Conservation (phyloP, 2,888 invertebrate genomes). For the Microctonus aethiopoides region DNA sequence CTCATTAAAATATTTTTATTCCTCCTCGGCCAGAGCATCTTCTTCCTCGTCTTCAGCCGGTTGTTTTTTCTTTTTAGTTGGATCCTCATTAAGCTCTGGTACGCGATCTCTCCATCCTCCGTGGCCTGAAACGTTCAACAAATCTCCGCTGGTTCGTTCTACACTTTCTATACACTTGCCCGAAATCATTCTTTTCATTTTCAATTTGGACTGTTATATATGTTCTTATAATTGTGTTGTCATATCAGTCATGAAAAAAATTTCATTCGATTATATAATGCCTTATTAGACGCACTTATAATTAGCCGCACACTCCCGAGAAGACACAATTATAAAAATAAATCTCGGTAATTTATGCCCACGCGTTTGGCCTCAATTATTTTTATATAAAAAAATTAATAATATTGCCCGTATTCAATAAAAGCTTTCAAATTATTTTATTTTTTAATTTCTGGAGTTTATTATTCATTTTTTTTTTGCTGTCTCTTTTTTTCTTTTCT, state of each 20-base stretch:
- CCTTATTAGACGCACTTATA: slow-evolving; percentile 33
- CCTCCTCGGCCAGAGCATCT: slow-evolving; percentile 54
- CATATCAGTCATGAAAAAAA: slow-evolving; percentile 33
- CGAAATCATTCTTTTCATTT: slow-evolving; percentile 1
- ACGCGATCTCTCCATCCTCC: slow-evolving; percentile 64
- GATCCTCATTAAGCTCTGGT: slow-evolving; percentile 65
- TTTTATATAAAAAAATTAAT: neutral
- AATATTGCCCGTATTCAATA: neutral
- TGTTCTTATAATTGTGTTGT: slow-evolving; percentile 34
- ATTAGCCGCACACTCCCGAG: slow-evolving; percentile 11
- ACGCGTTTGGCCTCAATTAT: slow-evolving; percentile 31
- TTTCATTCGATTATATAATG: slow-evolving; percentile 32
- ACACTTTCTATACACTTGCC: slow-evolving; percentile 28
- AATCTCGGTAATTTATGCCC: slow-evolving; percentile 18
- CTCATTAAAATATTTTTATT: slow-evolving; percentile 40
- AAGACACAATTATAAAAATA: slow-evolving; percentile 21
- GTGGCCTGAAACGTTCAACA: slow-evolving; percentile 66
- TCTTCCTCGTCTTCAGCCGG: slow-evolving; percentile 52
- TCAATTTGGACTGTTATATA: slow-evolving; percentile 36
- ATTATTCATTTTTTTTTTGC: no score
- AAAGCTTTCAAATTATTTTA: neutral
- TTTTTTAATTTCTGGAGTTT: neutral
- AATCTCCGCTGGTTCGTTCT: slow-evolving; percentile 54
- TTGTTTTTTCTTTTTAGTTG: slow-evolving; percentile 55
- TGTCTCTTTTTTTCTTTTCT: slow-evolving; percentile 28